Percentiles rank a stretch among this genome's conserved stretches.
phyloP scores from a whole-genome alignment of 2,113 vertebrate genomes.

The Boleophthalmus pectinirostris region DNA sequence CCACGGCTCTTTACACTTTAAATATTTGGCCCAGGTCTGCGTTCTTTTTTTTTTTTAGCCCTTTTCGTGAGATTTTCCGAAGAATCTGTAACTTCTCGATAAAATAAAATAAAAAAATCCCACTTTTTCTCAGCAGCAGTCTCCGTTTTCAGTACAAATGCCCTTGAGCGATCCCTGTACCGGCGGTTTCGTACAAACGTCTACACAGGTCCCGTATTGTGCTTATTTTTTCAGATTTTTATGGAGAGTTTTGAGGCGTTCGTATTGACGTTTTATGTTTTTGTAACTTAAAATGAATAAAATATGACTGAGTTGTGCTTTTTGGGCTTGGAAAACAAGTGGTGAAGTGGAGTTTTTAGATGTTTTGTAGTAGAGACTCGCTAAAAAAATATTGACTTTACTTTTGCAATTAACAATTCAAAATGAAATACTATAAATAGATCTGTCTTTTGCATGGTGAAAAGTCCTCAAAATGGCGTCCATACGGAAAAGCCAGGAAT shows the following conservation, averaged over 20 bases:
- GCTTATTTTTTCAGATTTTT: too few relatives aligned
- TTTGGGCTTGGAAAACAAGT: not conserved
- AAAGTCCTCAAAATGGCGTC: not conserved
- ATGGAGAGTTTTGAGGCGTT: not conserved
- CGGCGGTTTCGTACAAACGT: slow-evolving; percentile 46
- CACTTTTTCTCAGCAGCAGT: slow-evolving; percentile 48
- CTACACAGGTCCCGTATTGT: not conserved
- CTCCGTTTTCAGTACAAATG: slow-evolving; percentile 21
- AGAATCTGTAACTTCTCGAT: not conserved
- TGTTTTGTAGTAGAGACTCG: not conserved
- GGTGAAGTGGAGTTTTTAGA: not conserved
- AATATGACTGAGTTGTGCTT: not conserved
- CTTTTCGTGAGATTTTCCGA: slow-evolving; percentile 48
- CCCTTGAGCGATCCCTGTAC: slow-evolving; percentile 7
- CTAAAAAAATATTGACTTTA: not conserved
- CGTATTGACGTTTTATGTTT: not conserved
- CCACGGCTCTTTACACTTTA: not conserved
- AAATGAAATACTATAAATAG: not conserved
- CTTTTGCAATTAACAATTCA: not conserved
- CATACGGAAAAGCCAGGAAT: too few relatives aligned
- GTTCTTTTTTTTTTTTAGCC: slow-evolving; percentile 59
- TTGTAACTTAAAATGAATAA: not conserved
- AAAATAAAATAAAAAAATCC: slow-evolving; percentile 34
- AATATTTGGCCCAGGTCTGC: slow-evolving; percentile 58
- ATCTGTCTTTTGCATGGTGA: not conserved